Conservation (phyloP, 2,113 vertebrate species). For the Burhinus oedicnemus region DNA sequence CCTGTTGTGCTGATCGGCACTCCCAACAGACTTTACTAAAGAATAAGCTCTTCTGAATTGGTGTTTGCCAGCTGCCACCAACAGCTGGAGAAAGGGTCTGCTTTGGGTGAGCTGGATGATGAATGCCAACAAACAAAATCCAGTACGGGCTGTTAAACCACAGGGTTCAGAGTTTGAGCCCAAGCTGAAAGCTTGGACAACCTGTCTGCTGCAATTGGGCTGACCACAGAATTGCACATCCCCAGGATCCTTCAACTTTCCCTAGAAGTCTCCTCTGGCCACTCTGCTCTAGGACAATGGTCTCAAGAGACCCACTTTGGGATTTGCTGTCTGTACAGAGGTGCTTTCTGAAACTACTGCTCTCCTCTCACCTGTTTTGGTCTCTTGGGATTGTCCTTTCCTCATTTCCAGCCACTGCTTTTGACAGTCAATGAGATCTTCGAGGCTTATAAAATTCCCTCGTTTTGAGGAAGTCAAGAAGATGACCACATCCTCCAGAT, state of each 20-base stretch:
- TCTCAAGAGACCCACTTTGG: not conserved
- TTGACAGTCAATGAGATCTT: not conserved
- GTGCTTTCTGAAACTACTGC: not conserved
- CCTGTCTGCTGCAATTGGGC: not conserved
- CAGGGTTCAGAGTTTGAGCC: not conserved
- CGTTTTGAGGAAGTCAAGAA: constrained; percentile 50
- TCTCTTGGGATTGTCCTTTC: not conserved
- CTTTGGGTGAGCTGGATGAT: not conserved
- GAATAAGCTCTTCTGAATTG: not conserved
- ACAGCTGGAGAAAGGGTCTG: not conserved
- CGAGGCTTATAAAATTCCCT: not conserved
- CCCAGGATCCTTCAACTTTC: not conserved
- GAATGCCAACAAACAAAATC: not conserved
- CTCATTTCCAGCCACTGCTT: not conserved
- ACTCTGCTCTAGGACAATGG: not conserved
- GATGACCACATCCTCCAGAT: constrained; percentile 64
- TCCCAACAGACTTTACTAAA: not conserved
- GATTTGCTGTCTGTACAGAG: not conserved
- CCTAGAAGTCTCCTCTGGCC: not conserved
- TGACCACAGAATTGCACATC: too few species aligned
- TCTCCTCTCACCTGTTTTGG: not conserved
- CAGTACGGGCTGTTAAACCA: not conserved
- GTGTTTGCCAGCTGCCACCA: not conserved
- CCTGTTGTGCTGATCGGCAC: not conserved
- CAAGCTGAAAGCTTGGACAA: not conserved